These are phyloP conservation scores for Mimachlamys varia DNA, from an alignment of 2,888 invertebrate species.

Conservation along the genomic window DNA sequence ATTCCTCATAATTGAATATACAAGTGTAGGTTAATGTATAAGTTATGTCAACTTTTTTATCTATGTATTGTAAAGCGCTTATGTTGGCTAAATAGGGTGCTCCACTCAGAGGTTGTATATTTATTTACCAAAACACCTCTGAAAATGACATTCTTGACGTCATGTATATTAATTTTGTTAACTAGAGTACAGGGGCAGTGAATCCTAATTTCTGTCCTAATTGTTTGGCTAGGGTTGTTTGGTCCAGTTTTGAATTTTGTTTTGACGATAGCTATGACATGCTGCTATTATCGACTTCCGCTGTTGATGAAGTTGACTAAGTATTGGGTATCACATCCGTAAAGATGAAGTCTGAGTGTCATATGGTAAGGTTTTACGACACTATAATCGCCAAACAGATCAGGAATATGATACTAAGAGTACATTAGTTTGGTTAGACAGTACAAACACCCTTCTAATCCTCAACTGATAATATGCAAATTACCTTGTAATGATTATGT, in stretches of 20 bases:
- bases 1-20: no score
- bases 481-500: constrained; percentile 25
- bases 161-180: no score
- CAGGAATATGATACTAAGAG: not conserved
- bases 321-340: not conserved
- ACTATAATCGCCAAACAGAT: not conserved
- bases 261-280: not conserved
- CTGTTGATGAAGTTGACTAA: not conserved
- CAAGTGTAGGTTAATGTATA: no score
- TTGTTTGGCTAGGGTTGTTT: not conserved
- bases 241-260: not conserved
- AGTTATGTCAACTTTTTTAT: no score
- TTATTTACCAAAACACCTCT: no score
- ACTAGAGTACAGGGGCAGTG: no score
- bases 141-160: no score
- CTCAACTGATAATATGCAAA: constrained; percentile 22
- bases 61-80: no score
- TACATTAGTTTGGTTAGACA: constrained; percentile 9
- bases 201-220: no score
- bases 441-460: not conserved
- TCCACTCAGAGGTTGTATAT: no score
- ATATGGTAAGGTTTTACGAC: not conserved
- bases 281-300: not conserved
- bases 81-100: no score
- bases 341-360: not conserved